These are phyloP conservation scores for Microctonus hyperodae DNA, from an alignment of 2,888 invertebrate species.

Conservation along the genomic window DNA sequence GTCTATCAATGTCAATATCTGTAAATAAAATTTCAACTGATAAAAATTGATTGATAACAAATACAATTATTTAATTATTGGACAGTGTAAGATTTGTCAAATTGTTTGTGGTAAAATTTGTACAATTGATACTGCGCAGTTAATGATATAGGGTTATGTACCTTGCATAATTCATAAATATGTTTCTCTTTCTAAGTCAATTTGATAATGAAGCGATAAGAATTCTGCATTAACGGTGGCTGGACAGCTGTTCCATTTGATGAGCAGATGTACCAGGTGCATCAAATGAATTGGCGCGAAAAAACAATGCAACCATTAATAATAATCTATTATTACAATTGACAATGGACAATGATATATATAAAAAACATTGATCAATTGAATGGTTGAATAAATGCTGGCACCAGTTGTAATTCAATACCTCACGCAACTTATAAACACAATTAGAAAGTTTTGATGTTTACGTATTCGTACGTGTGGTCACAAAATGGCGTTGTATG, in stretches of 20 bases:
- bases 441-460: constrained; percentile 53
- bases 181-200: constrained; percentile 15
- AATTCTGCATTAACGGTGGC: constrained; percentile 31
- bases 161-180: constrained; percentile 23
- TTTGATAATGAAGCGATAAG: constrained; percentile 32
- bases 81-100: neutral
- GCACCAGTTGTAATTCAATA: constrained; percentile 1
- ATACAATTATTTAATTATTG: no score
- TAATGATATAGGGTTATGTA: constrained; percentile 11
- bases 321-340: neutral
- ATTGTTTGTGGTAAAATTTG: neutral
- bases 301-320: constrained; percentile 26
- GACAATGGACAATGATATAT: neutral
- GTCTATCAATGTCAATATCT: constrained; percentile 6
- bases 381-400: neutral
- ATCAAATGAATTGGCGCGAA: constrained; percentile 53
- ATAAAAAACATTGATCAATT: neutral
- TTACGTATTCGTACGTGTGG: constrained; percentile 48
- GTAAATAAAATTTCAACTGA: neutral
- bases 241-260: constrained; percentile 54
- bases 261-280: constrained; percentile 53
- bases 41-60: neutral
- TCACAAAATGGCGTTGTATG: constrained; percentile 53
- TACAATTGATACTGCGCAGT: neutral
- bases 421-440: constrained; percentile 36